phyloP scores from a whole-genome alignment of 2,113 vertebrate genomes.

The Gnathonemus longibarbis region DNA sequence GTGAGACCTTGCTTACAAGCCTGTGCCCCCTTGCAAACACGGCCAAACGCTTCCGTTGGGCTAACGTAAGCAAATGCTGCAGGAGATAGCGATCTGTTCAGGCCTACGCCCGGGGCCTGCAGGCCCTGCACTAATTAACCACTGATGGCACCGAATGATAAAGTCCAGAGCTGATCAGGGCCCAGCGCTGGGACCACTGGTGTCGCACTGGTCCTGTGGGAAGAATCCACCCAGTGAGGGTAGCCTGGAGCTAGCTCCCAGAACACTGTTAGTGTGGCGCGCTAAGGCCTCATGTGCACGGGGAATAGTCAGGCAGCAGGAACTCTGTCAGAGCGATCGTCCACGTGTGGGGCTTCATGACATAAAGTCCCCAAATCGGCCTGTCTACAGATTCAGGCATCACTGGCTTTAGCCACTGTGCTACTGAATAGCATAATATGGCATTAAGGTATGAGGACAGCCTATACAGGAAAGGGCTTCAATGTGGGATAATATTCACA shows the following conservation, averaged over 20 bases:
- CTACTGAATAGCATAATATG: background rate
- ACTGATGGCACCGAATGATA: background rate
- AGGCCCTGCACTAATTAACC: background rate
- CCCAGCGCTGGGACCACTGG: background rate
- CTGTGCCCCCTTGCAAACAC: background rate
- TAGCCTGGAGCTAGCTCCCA: background rate
- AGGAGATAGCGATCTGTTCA: background rate
- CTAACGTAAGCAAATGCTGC: background rate
- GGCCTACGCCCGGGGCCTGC: slow-evolving; percentile 1
- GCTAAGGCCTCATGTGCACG: background rate
- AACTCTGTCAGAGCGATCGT: background rate
- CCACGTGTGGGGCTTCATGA: background rate
- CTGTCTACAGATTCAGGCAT: too few relatives aligned
- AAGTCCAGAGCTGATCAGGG: background rate
- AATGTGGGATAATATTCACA: background rate
- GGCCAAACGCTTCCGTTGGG: background rate
- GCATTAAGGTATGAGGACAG: background rate
- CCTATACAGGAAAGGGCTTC: background rate
- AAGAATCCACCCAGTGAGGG: background rate
- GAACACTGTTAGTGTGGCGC: background rate
- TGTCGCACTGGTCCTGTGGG: background rate
- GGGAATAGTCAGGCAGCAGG: background rate
- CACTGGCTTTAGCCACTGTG: background rate
- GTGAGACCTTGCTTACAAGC: background rate
- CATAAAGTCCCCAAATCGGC: background rate